Base-by-base conservation (phyloP, 2,888 invertebrate genomes). In the Drosophila kanekoi region DNA sequence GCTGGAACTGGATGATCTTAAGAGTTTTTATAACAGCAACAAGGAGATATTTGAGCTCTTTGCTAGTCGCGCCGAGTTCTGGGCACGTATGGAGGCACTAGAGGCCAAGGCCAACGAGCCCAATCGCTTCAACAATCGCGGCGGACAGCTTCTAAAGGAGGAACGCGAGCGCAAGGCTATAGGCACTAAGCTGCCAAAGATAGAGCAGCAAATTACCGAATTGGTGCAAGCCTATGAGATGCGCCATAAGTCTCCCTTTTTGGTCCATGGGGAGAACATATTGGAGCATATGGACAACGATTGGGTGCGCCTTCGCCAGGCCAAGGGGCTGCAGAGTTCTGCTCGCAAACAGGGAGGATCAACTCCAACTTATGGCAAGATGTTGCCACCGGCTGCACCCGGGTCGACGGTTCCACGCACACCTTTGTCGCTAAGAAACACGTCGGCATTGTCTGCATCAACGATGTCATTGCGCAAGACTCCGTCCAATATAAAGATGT, bases 101-200 rank as follows among this genome's bases (percentile, higher is more conserved):
- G 96, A 97, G 75, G 94, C 94, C 18, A 94, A 95, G 53, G 95
- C 96, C 0, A 94, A 94, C n/a, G 96, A 97, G 84, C 96, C 97
- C 0, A 95, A 96, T 73, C 94, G 98, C 0, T 97, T 95, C 89
- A 95, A 97, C 80, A 98, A 98, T 92, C 94, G 98, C 41, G 98
- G 98, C 0, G 97, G 98, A 0, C 96, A 96, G 76, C 93, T 98
- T 6, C 92, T 98, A 1, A 94, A 95, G 54, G 98, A 98, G 90
- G 98, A 98, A 91, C 97, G 96, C 81, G 96, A 97, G 85, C 93
- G 98, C n/a, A 98, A 97, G 90, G 93, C 94, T 9, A 94, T 97
- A 10, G 94, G 94, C 37, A 95, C 93, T 72, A 93, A 95, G 92
- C 91, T 97, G 51, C 96, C 96, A 0, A 95, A 95, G 92, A 94